Percentiles rank a stretch among this genome's conserved stretches.
Conservation (phyloP, 2,888 invertebrate genomes). For the Trypoxylon attenuatum region DNA sequence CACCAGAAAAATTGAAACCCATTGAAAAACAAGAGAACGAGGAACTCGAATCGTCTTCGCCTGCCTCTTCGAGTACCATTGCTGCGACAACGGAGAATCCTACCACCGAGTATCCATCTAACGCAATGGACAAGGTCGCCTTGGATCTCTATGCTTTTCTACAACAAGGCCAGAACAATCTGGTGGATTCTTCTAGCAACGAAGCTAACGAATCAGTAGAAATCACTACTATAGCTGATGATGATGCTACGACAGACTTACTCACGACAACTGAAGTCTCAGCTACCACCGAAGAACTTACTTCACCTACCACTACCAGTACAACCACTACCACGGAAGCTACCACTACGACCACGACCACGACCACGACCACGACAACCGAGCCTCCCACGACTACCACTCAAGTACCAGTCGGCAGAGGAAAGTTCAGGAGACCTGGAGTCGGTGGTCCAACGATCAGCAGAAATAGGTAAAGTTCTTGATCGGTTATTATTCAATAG, state of each 20-base stretch:
- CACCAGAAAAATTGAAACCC: slow-evolving; percentile 36
- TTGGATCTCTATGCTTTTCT: slow-evolving; percentile 88
- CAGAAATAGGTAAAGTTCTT: slow-evolving; percentile 56
- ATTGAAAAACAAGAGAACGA: slow-evolving; percentile 35
- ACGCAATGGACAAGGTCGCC: slow-evolving; percentile 89
- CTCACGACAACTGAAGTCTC: slow-evolving; percentile 69
- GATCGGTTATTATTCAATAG: background rate
- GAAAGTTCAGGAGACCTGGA: slow-evolving; percentile 64
- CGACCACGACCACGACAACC: slow-evolving; percentile 74
- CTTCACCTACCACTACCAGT: slow-evolving; percentile 72
- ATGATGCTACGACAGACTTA: slow-evolving; percentile 69
- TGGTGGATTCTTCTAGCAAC: slow-evolving; percentile 60
- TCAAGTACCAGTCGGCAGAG: slow-evolving; percentile 63
- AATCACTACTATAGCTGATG: slow-evolving; percentile 76
- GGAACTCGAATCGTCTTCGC: slow-evolving; percentile 32
- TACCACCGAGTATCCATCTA: slow-evolving; percentile 79
- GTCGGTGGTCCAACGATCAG: slow-evolving; percentile 40
- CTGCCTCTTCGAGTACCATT: slow-evolving; percentile 45
- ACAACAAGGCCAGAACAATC: slow-evolving; percentile 78
- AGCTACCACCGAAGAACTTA: slow-evolving; percentile 75
- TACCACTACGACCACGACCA: slow-evolving; percentile 75
- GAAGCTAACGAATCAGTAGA: slow-evolving; percentile 78
- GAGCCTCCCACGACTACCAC: slow-evolving; percentile 77
- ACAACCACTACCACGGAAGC: slow-evolving; percentile 74
- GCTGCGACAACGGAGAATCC: slow-evolving; percentile 75